Base-by-base conservation (phyloP, 2,888 invertebrate species). In the Hirtodrosophila cameraria region DNA sequence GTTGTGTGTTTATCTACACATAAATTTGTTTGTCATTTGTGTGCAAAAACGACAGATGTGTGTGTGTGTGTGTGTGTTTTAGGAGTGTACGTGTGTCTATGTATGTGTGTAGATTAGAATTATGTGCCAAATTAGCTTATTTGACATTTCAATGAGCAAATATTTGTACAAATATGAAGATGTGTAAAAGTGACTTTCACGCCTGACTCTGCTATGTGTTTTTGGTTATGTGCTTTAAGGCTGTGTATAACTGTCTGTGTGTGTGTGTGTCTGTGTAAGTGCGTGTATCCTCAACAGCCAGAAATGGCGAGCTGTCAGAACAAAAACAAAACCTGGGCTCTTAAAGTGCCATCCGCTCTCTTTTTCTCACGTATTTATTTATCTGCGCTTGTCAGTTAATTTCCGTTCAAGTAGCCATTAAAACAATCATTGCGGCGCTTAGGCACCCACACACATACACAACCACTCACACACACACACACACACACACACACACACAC, bases 371-470 rank as follows among this genome's bases (percentile, higher is more conserved):
- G 35, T 45, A 57, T 75, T 75, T 73, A 68, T 79, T 85, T 82
- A 82, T 87, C 83, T 85, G 87, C 65, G 61, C 71, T 71, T 87
- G 85, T 83, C 87, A 85, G 76, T 87, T 85, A 85, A 87, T 87
- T 87, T 85, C 87, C 86, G 79, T 84, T 79, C 78, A 80, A 86
- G 76, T 83, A 78, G 74, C 80, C 80, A 83, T 86, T 83, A 73
- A 87, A 85, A 80, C 86, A 87, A 86, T 87, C 76, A 86, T 75
- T 69, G 63, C 66, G 61, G 50, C 73, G 73, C 75, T 83, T 79
- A 85, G 77, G 38, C 63, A 41, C 28, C 36, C 73, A 68, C 50
- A 43, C 39, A 48, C 28, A 43, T 50, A 27, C 42, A 28, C 55
- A 53, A 35, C 13, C 50, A 30, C 9, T 15, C 49, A 43, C 13